Percentiles rank a stretch among this genome's conserved stretches.
phyloP scores from a whole-genome alignment of 2,797 vertebrate species.

The Helicolenus hilgendorfi region DNA sequence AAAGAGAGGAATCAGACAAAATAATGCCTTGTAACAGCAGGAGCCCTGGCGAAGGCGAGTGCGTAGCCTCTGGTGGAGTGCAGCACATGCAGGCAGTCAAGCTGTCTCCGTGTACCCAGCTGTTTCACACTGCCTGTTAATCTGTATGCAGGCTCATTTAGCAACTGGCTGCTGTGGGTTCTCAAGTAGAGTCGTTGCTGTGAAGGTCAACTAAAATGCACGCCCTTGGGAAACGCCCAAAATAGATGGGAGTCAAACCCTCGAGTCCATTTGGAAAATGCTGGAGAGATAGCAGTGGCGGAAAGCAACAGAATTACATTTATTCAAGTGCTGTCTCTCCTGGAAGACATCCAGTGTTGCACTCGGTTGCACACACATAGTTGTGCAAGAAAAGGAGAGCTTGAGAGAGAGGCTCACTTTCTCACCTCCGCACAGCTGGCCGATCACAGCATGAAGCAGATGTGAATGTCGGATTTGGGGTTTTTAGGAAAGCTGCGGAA shows the following conservation, averaged over 20 bases:
- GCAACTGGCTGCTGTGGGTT: conserved; percentile 50
- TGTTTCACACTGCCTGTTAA: conserved; percentile 59
- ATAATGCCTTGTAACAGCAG: conserved; percentile 53
- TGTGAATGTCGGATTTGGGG: background rate
- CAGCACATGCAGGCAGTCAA: conserved; percentile 45
- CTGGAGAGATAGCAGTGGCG: background rate
- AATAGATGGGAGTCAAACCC: conserved; percentile 22
- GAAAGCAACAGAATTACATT: background rate
- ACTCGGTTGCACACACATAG: background rate
- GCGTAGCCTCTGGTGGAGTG: conserved; percentile 45
- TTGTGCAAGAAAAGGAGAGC: background rate
- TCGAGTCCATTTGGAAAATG: background rate
- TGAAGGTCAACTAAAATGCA: conserved; percentile 50
- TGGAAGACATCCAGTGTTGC: background rate
- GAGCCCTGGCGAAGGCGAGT: conserved; percentile 33
- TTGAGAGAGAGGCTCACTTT: background rate
- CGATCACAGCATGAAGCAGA: background rate
- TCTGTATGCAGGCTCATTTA: conserved; percentile 54
- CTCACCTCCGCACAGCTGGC: background rate
- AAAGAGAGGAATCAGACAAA: conserved; percentile 48
- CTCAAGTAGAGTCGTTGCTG: conserved; percentile 20
- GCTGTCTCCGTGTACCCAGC: conserved; percentile 47
- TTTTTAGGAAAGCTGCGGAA: background rate
- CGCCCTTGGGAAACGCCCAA: conserved; percentile 14
- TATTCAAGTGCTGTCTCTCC: background rate